These are phyloP conservation scores for Nycticorax nycticorax DNA, from an alignment of 2,113 vertebrate genomes.

Conservation along the genomic window DNA sequence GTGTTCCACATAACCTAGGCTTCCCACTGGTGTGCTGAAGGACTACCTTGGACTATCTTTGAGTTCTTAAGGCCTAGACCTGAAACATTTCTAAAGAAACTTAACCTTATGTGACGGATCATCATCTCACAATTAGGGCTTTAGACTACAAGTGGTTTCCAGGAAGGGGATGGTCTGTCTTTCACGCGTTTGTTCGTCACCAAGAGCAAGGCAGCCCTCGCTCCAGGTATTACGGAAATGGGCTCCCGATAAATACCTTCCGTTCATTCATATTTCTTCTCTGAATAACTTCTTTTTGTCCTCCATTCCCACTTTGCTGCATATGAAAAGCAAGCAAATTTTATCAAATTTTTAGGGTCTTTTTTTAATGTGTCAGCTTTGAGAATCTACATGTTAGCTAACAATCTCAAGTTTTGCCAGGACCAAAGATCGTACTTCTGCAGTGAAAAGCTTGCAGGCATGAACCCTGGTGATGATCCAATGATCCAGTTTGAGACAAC, in stretches of 20 bases:
- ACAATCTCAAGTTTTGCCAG: not conserved
- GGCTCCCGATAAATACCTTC: not conserved
- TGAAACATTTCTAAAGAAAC: not conserved
- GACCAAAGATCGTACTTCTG: not conserved
- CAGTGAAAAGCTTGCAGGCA: not conserved
- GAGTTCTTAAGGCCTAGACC: not conserved
- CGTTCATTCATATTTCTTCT: not conserved
- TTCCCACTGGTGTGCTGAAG: not conserved
- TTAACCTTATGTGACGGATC: not conserved
- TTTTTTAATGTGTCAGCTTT: not conserved
- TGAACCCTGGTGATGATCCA: not conserved
- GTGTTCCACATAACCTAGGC: not conserved
- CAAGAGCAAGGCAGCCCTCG: not conserved
- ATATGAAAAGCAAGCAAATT: not conserved
- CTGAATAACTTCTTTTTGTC: not conserved
- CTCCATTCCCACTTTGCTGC: not conserved
- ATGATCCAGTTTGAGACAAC: not conserved
- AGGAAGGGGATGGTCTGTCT: not conserved
- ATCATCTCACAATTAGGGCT: not conserved
- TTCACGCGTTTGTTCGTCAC: accelerated
- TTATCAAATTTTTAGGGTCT: not conserved
- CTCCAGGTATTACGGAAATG: not conserved
- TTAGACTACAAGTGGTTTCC: not conserved
- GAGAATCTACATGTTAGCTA: not conserved
- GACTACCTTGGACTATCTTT: not conserved